These are phyloP conservation scores for Ovibos moschatus DNA, from an alignment of 2,113 vertebrate genomes.

Conservation along the genomic window DNA sequence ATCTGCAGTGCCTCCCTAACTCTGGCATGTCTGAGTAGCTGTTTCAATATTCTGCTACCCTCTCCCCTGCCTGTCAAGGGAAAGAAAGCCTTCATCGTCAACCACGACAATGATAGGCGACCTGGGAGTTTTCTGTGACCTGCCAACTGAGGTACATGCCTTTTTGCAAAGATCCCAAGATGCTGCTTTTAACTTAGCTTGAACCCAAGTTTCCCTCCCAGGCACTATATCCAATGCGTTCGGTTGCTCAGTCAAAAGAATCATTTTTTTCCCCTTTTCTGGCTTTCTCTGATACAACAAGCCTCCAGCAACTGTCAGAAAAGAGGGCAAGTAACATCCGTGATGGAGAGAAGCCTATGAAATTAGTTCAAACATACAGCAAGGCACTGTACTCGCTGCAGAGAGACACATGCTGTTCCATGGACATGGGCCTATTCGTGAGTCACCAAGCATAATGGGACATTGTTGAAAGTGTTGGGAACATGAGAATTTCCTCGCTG, in stretches of 20 bases:
- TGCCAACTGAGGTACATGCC: not conserved
- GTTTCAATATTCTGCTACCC: not conserved
- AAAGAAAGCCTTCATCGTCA: not conserved
- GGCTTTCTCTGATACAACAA: slow-evolving; percentile 64
- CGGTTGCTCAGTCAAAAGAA: slow-evolving; percentile 35
- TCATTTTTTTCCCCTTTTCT: slow-evolving; percentile 58
- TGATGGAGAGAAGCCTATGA: slow-evolving; percentile 76
- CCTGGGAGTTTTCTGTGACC: not conserved
- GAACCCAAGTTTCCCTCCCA: slow-evolving; percentile 24
- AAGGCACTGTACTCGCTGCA: slow-evolving; percentile 74
- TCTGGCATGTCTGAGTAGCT: no score
- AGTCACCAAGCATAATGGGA: slow-evolving; percentile 83
- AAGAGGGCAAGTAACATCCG: slow-evolving; percentile 68
- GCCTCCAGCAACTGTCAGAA: slow-evolving; percentile 68
- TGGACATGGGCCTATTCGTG: slow-evolving; percentile 81
- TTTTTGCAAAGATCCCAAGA: slow-evolving; percentile 49
- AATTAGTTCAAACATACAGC: slow-evolving; percentile 78
- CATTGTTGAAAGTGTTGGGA: slow-evolving; percentile 83
- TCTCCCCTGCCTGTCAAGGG: not conserved
- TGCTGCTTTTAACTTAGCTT: slow-evolving; percentile 42
- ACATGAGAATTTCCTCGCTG: slow-evolving; percentile 81
- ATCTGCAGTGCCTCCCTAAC: not conserved
- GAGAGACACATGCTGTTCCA: slow-evolving; percentile 81
- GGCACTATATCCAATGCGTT: not conserved
- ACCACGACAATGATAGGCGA: not conserved